phyloP scores from a whole-genome alignment of 2,797 vertebrate genomes.

The Fistularia commersonii region DNA sequence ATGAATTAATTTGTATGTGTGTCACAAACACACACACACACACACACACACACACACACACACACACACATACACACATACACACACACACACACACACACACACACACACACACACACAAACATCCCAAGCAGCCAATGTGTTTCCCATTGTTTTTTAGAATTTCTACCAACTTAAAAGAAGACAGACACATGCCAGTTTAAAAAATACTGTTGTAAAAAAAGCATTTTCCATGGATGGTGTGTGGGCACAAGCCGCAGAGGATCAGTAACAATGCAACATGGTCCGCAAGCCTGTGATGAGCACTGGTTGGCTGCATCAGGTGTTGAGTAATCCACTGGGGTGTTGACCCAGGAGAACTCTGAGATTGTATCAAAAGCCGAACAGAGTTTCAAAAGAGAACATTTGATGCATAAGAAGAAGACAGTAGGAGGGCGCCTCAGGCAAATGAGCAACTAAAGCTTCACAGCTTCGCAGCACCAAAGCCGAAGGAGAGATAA shows the following conservation, averaged over 20 bases:
- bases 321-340: conserved; percentile 56
- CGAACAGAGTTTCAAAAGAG: conserved; percentile 60
- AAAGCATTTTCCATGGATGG: conserved; percentile 20
- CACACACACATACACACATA: no score
- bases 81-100: no score
- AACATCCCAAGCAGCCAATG: no score
- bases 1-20: no score
- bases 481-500: conserved; percentile 37
- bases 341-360: conserved; percentile 52
- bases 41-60: no score
- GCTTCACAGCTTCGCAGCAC: conserved; percentile 32
- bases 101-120: no score
- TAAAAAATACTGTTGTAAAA: conserved; percentile 28
- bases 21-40: no score
- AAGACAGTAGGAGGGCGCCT: conserved; percentile 61
- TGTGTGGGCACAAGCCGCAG: conserved; percentile 64
- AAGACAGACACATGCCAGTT: conserved; percentile 20
- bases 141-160: conserved; percentile 27
- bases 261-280: conserved; percentile 55
- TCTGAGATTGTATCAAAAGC: conserved; percentile 68
- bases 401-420: conserved; percentile 51
- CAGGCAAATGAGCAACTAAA: conserved; percentile 37
- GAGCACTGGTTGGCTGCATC: no score
- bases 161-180: conserved; percentile 29
- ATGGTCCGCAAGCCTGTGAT: conserved; percentile 49